phyloP scores from a whole-genome alignment of 2,797 vertebrate species.

The Paratrypauchen microcephalus region DNA sequence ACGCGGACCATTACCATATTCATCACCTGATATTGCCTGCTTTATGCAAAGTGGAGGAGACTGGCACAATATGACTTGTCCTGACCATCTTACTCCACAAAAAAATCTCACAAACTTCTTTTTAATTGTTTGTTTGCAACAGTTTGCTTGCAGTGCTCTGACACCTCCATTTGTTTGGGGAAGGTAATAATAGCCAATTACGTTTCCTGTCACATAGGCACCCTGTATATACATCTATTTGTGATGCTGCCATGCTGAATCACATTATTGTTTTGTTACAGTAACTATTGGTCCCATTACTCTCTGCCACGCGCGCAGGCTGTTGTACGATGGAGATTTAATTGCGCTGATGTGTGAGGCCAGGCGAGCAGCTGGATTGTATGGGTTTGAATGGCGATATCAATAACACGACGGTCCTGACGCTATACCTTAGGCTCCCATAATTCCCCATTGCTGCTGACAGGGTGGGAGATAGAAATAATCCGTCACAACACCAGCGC shows the following conservation, averaged over 20 bases:
- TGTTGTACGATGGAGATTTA: slow-evolving; percentile 64
- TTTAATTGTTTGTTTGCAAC: slow-evolving; percentile 67
- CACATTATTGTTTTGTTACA: slow-evolving; percentile 74
- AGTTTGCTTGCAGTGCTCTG: slow-evolving; percentile 45
- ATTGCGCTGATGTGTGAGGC: slow-evolving; percentile 68
- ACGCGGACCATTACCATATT: slow-evolving; percentile 78
- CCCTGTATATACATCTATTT: slow-evolving; percentile 44
- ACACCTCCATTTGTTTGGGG: slow-evolving; percentile 47
- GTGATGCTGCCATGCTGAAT: slow-evolving; percentile 68
- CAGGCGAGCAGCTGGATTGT: slow-evolving; percentile 69
- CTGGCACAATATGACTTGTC: slow-evolving; percentile 58
- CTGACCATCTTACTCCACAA: slow-evolving; percentile 54
- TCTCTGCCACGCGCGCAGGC: slow-evolving; percentile 67
- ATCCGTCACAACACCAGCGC: slow-evolving; percentile 74
- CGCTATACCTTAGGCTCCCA: slow-evolving; percentile 67
- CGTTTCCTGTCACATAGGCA: slow-evolving; percentile 45
- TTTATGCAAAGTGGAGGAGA: slow-evolving; percentile 69
- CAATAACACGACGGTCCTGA: slow-evolving; percentile 65
- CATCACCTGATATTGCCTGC: slow-evolving; percentile 72
- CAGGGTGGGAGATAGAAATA: slow-evolving; percentile 75
- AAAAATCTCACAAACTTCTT: slow-evolving; percentile 44
- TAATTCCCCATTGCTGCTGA: slow-evolving; percentile 73
- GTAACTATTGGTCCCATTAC: slow-evolving; percentile 79
- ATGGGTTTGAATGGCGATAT: slow-evolving; percentile 71
- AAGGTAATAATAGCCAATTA: slow-evolving; percentile 68